Evolutionary conservation across 2,113 vertebrate species (phyloP), one percentile per base, ranked within the genome.

Genomic region (Pongo abelii): DNA sequence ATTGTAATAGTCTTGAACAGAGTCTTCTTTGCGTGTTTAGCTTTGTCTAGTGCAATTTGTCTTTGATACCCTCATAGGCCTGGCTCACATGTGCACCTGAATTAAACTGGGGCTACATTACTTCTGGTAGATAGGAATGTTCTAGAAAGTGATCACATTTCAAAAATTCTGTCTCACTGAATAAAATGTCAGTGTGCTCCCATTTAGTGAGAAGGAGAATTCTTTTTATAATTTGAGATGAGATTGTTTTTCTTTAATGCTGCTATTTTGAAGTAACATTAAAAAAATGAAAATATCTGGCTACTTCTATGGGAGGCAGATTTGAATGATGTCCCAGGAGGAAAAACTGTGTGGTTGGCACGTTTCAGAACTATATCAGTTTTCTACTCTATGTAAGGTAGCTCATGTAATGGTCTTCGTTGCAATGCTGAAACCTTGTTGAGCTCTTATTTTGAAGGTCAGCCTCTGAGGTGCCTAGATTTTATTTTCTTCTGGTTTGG

Each of bases 41-140:
- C 11, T 86, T 8, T 48, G 1, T 78, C 72, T n/a, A 14, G 11
- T 38, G 14, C 10, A 57, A 8, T 69, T 95, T 87, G 94, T 74
- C 23, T n/a, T 38, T 57, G 79, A 79, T 5, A 43, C 0, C 2
- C 38, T 95, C 59, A 90, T 61, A 57, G 91, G 25, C 5, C 52
- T 1, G 4, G 88, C 12, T 98, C 93, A 78, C 8, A 84, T 74
- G 64, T 97, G 83, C 27, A 74, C 23, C 96, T 98, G 92, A 97
- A 96, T 97, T 97, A 96, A 91, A 75, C 57, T 4, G 0, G 38
- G 83, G 11, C 27, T 48, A 38, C 13, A 89, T 89, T 25, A 67
- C 20, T 89, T 30, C 38, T 57, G n/a, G n/a, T 14, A 72, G 8
- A 61, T 50, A 23, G 75, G 12, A 90, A 32, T 93, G 46, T 78